Evolutionary conservation across 2,113 vertebrate species (phyloP), one percentile per base, ranked within the genome.

Genomic region (Oreotrochilus melanogaster): DNA sequence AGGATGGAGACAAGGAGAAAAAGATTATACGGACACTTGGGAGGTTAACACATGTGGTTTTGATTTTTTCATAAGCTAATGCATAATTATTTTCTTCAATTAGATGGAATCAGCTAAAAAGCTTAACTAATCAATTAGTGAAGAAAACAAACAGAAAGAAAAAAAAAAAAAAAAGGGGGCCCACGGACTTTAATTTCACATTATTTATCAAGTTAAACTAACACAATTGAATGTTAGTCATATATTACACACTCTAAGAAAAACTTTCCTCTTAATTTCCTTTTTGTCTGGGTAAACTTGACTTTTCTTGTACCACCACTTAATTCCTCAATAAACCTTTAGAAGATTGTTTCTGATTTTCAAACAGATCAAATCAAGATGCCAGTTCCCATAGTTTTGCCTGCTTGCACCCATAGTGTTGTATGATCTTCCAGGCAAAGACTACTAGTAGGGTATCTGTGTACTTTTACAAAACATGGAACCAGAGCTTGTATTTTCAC

Each of bases 21-120:
- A 83, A 83, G 72, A 84, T 96, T 91, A 84, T 43, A 2, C 35
- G 33, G 56, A 21, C 73, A 70, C 43, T 74, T 91, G 95, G 65
- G 80, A 91, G 28, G 57, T 62, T 80, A 84, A 87, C 71, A 12
- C 23, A 74, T 56, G 35, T 78, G 8, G 19, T 67, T 87, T 57
- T 87, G 35, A 35, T 57, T 94, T 87, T 72, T 67, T 72, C 72
- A 67, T 58, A 78, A 78, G 57, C 23, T 87, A 48, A 81, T 74
- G 17, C 24, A 21, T 66, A 87, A 81, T 86, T 92, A 75, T 75
- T 89, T 94, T 89, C 43, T 87, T 89, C 57, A 87, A 60, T 89
- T 94, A 93, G 43, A 74, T 89, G 28, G 85, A 89, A 96, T 89
- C 87, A 61, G 23, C 83, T 92, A 22, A 76, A 95, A 90, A 89